phyloP scores from a whole-genome alignment of 2,888 invertebrate species.

The Tipula unca region DNA sequence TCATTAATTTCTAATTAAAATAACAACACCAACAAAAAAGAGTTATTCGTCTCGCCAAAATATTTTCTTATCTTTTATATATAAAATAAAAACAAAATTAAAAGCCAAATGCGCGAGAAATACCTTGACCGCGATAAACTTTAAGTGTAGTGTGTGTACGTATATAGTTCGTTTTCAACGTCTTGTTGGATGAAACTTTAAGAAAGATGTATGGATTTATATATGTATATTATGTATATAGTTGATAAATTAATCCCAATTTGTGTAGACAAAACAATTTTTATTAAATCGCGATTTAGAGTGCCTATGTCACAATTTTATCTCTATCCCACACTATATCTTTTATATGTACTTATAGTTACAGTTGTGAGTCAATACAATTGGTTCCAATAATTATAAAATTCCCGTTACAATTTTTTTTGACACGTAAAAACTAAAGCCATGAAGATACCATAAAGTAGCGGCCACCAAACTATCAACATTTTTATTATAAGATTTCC shows the following conservation, averaged over 20 bases:
- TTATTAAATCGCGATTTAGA: background rate
- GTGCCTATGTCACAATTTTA: too few relatives aligned
- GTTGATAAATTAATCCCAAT: background rate
- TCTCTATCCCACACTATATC: too few relatives aligned
- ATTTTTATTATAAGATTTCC: too few relatives aligned
- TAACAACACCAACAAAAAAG: background rate
- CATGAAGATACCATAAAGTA: too few relatives aligned
- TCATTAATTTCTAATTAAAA: background rate
- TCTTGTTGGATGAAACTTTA: background rate
- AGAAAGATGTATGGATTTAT: background rate
- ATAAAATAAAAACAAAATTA: background rate
- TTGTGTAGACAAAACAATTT: background rate
- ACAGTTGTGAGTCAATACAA: too few relatives aligned
- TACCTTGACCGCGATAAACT: background rate
- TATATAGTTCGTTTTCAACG: background rate
- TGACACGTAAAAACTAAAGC: too few relatives aligned
- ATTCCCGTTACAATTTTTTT: too few relatives aligned
- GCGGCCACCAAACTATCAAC: too few relatives aligned
- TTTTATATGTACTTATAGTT: too few relatives aligned
- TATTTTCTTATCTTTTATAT: background rate
- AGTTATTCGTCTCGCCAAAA: background rate
- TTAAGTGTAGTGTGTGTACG: background rate
- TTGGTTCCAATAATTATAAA: too few relatives aligned
- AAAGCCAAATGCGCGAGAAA: background rate
- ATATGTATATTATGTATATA: background rate